Percentiles rank a stretch among this genome's conserved stretches.
phyloP scores from a whole-genome alignment of 1,140 invertebrate genomes.

The Chironomus striatipennis region DNA sequence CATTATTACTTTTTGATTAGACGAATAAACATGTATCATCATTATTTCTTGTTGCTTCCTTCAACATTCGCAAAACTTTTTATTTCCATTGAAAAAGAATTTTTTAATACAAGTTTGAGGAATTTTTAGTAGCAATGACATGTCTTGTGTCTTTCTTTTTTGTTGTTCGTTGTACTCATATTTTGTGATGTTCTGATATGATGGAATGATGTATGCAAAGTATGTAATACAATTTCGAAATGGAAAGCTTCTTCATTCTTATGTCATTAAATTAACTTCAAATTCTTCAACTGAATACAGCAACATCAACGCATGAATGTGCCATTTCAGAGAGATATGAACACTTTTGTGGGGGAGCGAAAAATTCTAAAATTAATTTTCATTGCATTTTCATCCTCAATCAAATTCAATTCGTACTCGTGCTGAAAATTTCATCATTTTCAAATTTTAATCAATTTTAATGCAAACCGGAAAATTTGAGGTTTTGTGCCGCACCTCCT shows the following conservation, averaged over 20 bases:
- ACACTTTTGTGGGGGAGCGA: not conserved
- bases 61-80: too few species aligned
- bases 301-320: not conserved
- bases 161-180: too few species aligned
- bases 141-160: too few species aligned
- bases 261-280: not conserved
- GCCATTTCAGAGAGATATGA: too few species aligned
- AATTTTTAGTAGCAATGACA: too few species aligned
- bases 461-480: slow-evolving; percentile 11
- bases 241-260: not conserved
- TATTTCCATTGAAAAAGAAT: too few species aligned
- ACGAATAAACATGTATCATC: slow-evolving; percentile 16
- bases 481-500: not conserved
- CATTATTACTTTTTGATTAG: slow-evolving; percentile 20
- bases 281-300: not conserved
- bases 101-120: too few species aligned
- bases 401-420: not conserved
- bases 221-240: not conserved
- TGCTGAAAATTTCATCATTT: not conserved
- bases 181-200: too few species aligned
- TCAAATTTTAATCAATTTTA: slow-evolving; percentile 11
- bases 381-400: not conserved
- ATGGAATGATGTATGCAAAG: not conserved
- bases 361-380: not conserved
- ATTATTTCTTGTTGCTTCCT: not conserved